A percentile compares a stretch with the other conserved stretches of the same genome.
Evolutionary conservation across 2,113 vertebrate genomes (phyloP).

Genomic region (Brevimyrus niger): DNA sequence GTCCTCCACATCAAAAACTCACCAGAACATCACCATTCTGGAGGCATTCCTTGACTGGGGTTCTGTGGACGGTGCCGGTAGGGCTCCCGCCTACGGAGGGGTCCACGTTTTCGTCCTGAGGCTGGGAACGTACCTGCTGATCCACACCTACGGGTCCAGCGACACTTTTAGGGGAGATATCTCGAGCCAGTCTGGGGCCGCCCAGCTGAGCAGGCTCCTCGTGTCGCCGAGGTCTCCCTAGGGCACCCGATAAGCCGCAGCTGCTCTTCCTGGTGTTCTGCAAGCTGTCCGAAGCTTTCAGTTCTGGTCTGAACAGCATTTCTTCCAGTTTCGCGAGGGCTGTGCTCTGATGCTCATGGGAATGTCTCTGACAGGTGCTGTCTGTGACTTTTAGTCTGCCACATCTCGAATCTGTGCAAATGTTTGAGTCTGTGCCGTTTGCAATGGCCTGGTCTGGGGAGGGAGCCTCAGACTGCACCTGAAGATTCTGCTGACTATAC

Average conservation of each 20-base stretch:
- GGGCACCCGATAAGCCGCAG: slow-evolving; percentile 18
- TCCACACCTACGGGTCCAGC: slow-evolving; percentile 55
- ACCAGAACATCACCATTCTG: slow-evolving; percentile 62
- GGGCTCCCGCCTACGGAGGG: slow-evolving; percentile 50
- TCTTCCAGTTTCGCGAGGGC: slow-evolving; percentile 70
- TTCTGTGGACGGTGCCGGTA: slow-evolving; percentile 58
- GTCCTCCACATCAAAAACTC: slow-evolving; percentile 32
- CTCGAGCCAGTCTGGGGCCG: slow-evolving; percentile 46
- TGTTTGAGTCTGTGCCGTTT: slow-evolving; percentile 47
- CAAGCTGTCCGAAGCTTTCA: slow-evolving; percentile 59
- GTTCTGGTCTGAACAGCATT: slow-evolving; percentile 50
- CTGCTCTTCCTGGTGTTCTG: slow-evolving; percentile 55
- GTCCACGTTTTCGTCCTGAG: slow-evolving; percentile 74
- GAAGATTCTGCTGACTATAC: slow-evolving; percentile 56
- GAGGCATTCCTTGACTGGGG: slow-evolving; percentile 46
- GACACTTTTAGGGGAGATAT: slow-evolving; percentile 54
- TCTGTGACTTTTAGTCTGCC: slow-evolving; percentile 47
- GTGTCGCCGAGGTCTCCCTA: slow-evolving; percentile 39
- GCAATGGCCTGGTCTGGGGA: slow-evolving; percentile 45
- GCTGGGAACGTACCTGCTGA: slow-evolving; percentile 45
- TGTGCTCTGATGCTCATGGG: slow-evolving; percentile 52
- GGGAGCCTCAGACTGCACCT: slow-evolving; percentile 48
- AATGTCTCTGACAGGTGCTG: slow-evolving; percentile 45
- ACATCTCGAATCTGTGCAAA: slow-evolving; percentile 67
- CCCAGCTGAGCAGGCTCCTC: slow-evolving; percentile 31